These are phyloP conservation scores for Melanotaenia duboulayi DNA, from an alignment of 2,113 vertebrate species.

Conservation along the genomic window DNA sequence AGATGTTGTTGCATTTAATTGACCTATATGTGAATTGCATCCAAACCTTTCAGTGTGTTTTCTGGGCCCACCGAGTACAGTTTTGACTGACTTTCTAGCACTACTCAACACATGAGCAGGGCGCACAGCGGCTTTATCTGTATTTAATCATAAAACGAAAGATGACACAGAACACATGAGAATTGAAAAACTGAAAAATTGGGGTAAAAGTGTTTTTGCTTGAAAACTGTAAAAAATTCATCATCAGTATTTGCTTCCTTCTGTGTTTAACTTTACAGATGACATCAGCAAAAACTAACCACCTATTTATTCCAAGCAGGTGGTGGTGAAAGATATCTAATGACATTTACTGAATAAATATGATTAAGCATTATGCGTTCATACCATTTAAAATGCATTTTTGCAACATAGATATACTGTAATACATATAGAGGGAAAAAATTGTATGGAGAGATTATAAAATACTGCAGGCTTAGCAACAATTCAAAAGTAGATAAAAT, in stretches of 20 bases:
- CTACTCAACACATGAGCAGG: slow-evolving; percentile 33
- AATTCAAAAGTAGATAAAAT: slow-evolving; percentile 15
- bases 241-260: neutral
- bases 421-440: neutral
- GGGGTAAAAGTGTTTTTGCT: neutral
- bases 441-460: neutral
- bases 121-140: slow-evolving; percentile 45
- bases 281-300: neutral
- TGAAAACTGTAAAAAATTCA: neutral
- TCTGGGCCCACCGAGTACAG: slow-evolving; percentile 89
- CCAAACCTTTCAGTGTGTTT: slow-evolving; percentile 97
- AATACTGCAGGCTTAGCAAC: neutral
- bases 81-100: slow-evolving; percentile 69
- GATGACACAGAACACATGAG: slow-evolving; percentile 28
- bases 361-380: no score
- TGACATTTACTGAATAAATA: neutral
- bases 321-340: neutral
- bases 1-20: slow-evolving; percentile 99
- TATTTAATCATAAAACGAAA: slow-evolving; percentile 46
- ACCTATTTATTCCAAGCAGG: slow-evolving; percentile 24
- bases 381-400: neutral
- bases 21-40: slow-evolving; percentile 99
- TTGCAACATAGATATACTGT: neutral
- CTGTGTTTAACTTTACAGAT: neutral
- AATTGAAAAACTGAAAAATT: neutral